phyloP scores from a whole-genome alignment of 1,140 invertebrate species.

The Scylla paramamosain region DNA sequence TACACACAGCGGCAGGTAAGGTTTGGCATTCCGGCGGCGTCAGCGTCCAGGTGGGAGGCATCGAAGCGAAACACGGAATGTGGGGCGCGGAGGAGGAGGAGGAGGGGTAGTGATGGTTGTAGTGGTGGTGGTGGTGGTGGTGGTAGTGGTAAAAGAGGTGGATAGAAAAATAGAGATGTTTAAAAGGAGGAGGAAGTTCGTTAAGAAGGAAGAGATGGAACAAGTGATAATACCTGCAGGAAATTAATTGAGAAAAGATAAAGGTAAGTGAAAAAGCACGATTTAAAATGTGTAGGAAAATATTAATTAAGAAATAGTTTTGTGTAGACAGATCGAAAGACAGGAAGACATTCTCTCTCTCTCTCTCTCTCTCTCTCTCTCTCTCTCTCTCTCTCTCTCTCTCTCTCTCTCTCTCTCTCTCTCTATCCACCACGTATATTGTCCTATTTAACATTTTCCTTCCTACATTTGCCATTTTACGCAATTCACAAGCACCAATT shows the following conservation, averaged over 20 bases:
- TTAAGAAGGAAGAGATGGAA: background rate
- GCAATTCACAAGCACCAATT: too few species aligned
- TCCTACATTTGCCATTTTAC: too few species aligned
- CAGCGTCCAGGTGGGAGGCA: background rate
- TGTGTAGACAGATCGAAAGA: too few species aligned
- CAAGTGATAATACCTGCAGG: background rate
- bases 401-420: too few species aligned
- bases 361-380: too few species aligned
- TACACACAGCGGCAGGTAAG: background rate
- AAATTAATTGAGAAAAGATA: background rate
- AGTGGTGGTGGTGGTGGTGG: background rate
- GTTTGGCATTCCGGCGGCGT: background rate
- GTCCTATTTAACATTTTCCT: too few species aligned
- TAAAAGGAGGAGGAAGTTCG: background rate
- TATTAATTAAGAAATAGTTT: too few species aligned
- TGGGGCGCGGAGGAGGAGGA: background rate
- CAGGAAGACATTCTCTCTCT: too few species aligned
- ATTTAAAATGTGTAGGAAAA: background rate
- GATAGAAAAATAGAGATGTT: background rate
- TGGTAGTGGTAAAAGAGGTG: background rate
- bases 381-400: too few species aligned
- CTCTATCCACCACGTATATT: too few species aligned
- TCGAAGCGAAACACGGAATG: background rate
- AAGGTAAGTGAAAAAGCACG: background rate
- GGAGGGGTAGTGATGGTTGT: background rate